phyloP scores from a whole-genome alignment of 2,113 vertebrate genomes.

The Paraplagusia blochii region DNA sequence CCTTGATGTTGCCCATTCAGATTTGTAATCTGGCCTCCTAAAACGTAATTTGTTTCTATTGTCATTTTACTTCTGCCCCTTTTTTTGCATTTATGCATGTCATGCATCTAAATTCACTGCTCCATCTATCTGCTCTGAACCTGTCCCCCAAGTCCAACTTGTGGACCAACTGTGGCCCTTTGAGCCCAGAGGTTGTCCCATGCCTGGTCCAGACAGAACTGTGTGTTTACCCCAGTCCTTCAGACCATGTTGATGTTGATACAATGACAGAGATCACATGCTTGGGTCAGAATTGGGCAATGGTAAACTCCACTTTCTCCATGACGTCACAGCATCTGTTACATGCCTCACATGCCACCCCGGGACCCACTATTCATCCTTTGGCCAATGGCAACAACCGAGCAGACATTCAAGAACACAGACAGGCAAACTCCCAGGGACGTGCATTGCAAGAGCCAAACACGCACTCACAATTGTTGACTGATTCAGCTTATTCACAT shows the following conservation, averaged over 20 bases:
- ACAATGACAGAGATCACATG: slow-evolving; percentile 45
- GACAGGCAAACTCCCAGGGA: neutral
- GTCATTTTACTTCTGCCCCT: no score
- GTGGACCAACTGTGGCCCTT: no score
- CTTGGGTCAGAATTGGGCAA: slow-evolving; percentile 25
- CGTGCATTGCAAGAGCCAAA: neutral
- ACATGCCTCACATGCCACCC: slow-evolving; percentile 51
- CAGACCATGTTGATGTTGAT: slow-evolving; percentile 9
- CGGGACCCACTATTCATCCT: slow-evolving; percentile 16
- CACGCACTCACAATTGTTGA: slow-evolving; percentile 2
- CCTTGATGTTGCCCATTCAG: no score
- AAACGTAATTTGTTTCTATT: no score
- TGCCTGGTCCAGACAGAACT: no score
- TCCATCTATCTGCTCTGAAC: no score
- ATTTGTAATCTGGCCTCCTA: no score
- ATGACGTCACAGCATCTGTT: slow-evolving; percentile 61
- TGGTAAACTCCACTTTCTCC: slow-evolving; percentile 56
- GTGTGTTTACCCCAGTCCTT: slow-evolving; percentile 3
- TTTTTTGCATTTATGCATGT: no score
- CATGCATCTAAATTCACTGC: no score
- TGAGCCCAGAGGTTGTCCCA: no score
- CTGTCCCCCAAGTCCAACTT: no score
- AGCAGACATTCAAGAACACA: neutral
- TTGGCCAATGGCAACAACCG: slow-evolving; percentile 20
- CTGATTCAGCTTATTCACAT: slow-evolving; percentile 47